A percentile compares a stretch with the other conserved stretches of the same genome.
Conservation (phyloP, 2,888 invertebrate genomes). For the Ommatoiulus sabulosus region DNA sequence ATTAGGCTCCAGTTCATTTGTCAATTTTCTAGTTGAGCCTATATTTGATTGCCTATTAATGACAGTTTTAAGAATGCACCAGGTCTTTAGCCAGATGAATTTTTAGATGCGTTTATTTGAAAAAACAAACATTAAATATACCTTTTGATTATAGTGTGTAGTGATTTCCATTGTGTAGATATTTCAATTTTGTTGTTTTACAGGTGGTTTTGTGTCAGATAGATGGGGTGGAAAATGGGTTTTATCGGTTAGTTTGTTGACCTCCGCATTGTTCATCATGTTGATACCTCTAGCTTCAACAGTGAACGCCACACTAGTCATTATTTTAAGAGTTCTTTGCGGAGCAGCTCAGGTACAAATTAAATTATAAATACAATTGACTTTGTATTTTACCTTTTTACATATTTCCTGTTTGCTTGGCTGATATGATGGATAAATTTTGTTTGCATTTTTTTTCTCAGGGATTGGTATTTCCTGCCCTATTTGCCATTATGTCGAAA, state of each 20-base stretch:
- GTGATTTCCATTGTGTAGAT: too few relatives aligned
- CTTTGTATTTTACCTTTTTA: neutral
- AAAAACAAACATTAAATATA: too few relatives aligned
- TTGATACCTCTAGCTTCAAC: conserved; percentile 47
- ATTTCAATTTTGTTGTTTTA: neutral
- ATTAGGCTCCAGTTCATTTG: too few relatives aligned
- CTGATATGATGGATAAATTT: neutral
- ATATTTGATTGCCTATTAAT: too few relatives aligned
- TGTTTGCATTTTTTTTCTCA: conserved; percentile 13
- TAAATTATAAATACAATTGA: neutral
- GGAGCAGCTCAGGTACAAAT: conserved; percentile 17
- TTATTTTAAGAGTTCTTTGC: conserved; percentile 25
- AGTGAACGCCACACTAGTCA: neutral
- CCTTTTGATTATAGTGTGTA: too few relatives aligned
- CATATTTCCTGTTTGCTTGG: neutral
- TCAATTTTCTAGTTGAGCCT: too few relatives aligned
- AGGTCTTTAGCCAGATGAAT: too few relatives aligned
- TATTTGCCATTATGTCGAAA: conserved; percentile 14
- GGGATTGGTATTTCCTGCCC: conserved; percentile 50
- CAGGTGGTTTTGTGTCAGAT: conserved; percentile 37
- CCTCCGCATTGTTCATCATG: neutral
- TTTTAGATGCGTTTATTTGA: too few relatives aligned
- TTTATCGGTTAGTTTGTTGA: neutral
- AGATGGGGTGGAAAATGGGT: conserved; percentile 49
- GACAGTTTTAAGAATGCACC: too few relatives aligned